Evolutionary conservation across 2,888 invertebrate species (phyloP), one percentile per base, ranked within the genome.

Genomic region (Candidula unifasciata): DNA sequence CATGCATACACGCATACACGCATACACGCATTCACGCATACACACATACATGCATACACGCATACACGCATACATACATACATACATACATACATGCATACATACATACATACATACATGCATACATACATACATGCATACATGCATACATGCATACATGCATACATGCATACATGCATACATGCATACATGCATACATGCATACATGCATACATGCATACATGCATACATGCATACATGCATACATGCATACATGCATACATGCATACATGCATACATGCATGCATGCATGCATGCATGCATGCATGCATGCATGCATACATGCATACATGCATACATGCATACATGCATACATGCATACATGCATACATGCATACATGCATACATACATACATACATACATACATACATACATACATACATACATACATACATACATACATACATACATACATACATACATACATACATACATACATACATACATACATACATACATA

Each of bases 361-460:
- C 44, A 44, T 44, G 10, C 44, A 44, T 44, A 44, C 44, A 44
- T 44, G 10, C 44, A 44, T 44, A 44, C 44, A 44, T 44, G 10
- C 44, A 44, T 44, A 44, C 44, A 44, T 44, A 44, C 44, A 44
- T 44, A 44, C 44, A 44, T 44, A 44, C 44, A 44, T 44, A 44
- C 66, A 27, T 27, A 66, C 66, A 66, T 27, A 66, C 66, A 27
- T 27, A 66, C 66, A 66, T 27, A 66, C 66, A 66, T 5, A 6
- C 44, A 44, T 44, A 44, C 44, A 44, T 44, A 44, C 44, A 44
- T 44, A 44, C 44, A 44, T 44, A 66, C 24, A 66, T 27, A 66
- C n/a, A 66, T 27, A 66, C 66, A 66, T 66, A 66, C 66, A 66
- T 27, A 66, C 66, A 66, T 66, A 66, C 66, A 66, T 27, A 66